Evolutionary conservation across 2,113 vertebrate genomes (phyloP), one percentile per base, ranked within the genome.

Genomic region (Astatoreochromis straeleni): DNA sequence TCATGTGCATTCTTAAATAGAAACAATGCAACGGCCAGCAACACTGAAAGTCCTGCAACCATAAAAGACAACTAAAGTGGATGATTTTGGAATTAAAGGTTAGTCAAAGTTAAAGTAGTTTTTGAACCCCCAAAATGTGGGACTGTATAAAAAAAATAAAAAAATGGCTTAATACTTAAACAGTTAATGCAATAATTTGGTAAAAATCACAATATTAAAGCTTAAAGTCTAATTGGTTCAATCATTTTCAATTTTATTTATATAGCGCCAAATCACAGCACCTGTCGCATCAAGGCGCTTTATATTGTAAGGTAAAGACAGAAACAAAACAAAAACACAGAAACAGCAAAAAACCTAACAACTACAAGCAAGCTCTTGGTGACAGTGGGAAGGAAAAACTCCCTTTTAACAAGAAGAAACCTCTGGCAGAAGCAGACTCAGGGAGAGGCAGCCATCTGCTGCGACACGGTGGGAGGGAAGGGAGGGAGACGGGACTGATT

Each of bases 221-320:
- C 12, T 73, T 16, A 16, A 73, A 70, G 65, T 73, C 38, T 42
- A 9, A 24, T 70, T 42, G 35, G 35, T 42, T 70, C 21, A 24
- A 9, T 42, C 17, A 65, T 11, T 19, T 63, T 33, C 16, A 63
- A 7, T 63, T 35, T 35, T 33, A 0, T 19, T 19, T 63, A 33
- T 4, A 63, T 65, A 21, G 60, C 19, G 0, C 33, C 17, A 65
- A 65, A 38, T 38, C 2, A 38, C 33, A 38, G 17, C 4, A 5
- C 31, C 31, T 65, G 60, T n/a, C 0, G 0, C 31, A 12, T 65
- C 6, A 0, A 7, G 60, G 60, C 0, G 10, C 60, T 13, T 38
- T 65, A 38, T 65, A 0, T 12, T 65, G 31, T 38, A 0, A 65
- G 1, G 10, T 35, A 65, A 63, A 63, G 58, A 11, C 2, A 7